Evolutionary conservation across 2,113 vertebrate species (phyloP), one percentile per base, ranked within the genome.

Genomic region (Zosterops lateralis): DNA sequence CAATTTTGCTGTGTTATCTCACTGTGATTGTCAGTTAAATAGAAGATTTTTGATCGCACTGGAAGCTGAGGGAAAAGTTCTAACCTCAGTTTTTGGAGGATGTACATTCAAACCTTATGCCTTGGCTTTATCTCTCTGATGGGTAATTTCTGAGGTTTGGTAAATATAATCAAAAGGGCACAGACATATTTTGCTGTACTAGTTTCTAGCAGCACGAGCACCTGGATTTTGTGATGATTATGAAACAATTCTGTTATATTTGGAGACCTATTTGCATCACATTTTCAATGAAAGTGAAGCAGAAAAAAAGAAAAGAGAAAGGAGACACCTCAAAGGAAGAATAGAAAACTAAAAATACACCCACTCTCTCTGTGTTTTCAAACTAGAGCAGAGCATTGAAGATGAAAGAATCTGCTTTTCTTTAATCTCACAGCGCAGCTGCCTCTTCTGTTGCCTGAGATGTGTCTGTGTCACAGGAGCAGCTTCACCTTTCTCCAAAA

Each of bases 341-440:
- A 68, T 3, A 82, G 51, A 62, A 87, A 94, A 91, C 92, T 82
- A 93, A 89, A 92, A 83, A 87, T 76, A 74, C 48, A 78, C 81
- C 71, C 50, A 65, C 53, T 78, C 48, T 90, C 56, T 92, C 57
- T 75, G 77, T 84, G 71, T 51, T 93, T 95, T 82, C 50, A 72
- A 96, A 92, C 57, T 66, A 38, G 73, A 94, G 45, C 77, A 79
- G 50, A 91, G 53, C 70, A 79, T 21, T 10, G 42, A 54, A 90
- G 85, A 95, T 96, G 72, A 96, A 96, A 95, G 79, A 45, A 58
- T 74, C 64, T 86, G 26, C 51, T 91, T 76, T 75, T 53, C 94
- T 82, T 94, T 93, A 93, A 96, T 91, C 92, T 96, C 80, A 17
- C 45, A 22, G n/a, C 25, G 70, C 92, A 93, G 77, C 84, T 87